Conservation (phyloP, 1,140 invertebrate genomes). For the Anadara kagoshimensis region DNA sequence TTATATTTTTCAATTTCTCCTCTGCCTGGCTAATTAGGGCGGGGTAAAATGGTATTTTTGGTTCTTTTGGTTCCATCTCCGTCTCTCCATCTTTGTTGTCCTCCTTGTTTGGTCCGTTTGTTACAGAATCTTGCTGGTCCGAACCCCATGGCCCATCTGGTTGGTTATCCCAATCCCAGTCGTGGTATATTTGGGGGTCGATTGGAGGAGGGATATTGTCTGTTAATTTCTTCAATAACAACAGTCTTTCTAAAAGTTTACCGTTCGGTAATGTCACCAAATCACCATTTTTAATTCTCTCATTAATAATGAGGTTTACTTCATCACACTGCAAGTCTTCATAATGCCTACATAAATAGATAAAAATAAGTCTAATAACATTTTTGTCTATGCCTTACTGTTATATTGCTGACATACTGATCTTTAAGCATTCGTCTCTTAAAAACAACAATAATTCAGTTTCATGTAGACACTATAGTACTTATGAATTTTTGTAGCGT, state of each 20-base stretch:
- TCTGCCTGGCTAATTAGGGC: too few relatives aligned
- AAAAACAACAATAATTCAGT: too few relatives aligned
- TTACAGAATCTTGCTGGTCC: background rate
- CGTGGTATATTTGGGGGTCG: background rate
- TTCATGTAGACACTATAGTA: too few relatives aligned
- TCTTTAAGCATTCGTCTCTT: too few relatives aligned
- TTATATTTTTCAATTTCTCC: too few relatives aligned
- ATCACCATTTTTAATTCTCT: slow-evolving; percentile 53
- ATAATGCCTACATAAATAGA: slow-evolving; percentile 60
- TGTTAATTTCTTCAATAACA: slow-evolving; percentile 54
- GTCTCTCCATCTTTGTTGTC: too few relatives aligned
- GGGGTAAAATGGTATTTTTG: too few relatives aligned
- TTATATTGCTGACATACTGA: too few relatives aligned
- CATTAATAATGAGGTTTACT: slow-evolving; percentile 58
- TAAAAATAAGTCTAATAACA: background rate
- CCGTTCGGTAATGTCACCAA: slow-evolving; percentile 67
- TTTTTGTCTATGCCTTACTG: too few relatives aligned
- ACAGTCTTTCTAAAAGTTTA: slow-evolving; percentile 69
- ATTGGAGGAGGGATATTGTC: slow-evolving; percentile 27
- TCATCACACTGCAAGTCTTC: slow-evolving; percentile 66
- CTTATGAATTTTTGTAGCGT: too few relatives aligned
- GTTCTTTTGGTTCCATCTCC: too few relatives aligned
- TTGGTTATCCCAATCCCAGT: slow-evolving; percentile 35
- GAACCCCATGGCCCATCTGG: slow-evolving; percentile 1
- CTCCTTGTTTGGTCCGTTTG: too few relatives aligned